Conservation (phyloP, 2,797 vertebrate genomes). For the Phalanger gymnotis region DNA sequence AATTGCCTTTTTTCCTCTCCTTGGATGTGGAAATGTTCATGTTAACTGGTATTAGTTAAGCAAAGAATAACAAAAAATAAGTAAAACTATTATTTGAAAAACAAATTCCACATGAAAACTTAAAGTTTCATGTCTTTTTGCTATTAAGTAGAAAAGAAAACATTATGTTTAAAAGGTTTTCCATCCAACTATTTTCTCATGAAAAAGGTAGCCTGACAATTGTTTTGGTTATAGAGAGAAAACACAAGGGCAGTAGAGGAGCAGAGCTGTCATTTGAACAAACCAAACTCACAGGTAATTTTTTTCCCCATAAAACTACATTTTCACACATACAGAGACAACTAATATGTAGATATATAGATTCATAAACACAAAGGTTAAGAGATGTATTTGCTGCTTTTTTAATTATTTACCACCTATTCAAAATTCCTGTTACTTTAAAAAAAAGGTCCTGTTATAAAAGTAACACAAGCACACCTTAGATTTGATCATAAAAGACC, state of each 20-base stretch:
- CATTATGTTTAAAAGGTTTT: conserved; percentile 32
- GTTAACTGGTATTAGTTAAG: not conserved
- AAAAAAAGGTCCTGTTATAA: not conserved
- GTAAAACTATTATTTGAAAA: not conserved
- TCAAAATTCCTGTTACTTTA: conserved; percentile 44
- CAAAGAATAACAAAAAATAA: not conserved
- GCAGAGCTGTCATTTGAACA: conserved; percentile 17
- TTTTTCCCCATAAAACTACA: conserved; percentile 25
- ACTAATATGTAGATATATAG: not conserved
- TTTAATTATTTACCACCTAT: not conserved
- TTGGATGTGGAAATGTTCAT: not conserved
- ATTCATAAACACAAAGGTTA: not conserved
- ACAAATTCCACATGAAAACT: not conserved
- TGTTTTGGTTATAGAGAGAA: conserved; percentile 40
- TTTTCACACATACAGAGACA: not conserved
- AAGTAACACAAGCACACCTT: conserved; percentile 1
- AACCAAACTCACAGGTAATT: not conserved
- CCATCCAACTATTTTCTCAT: conserved; percentile 36
- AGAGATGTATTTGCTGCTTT: conserved; percentile 17
- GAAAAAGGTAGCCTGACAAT: not conserved
- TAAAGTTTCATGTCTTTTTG: not conserved
- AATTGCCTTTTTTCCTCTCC: not conserved
- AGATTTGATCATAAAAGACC: conserved; percentile 20
- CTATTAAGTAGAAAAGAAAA: conserved; percentile 12
- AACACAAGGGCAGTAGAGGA: conserved; percentile 21